These are phyloP conservation scores for Drosophila dunni DNA, from an alignment of 1,140 invertebrate genomes.

Conservation along the genomic window DNA sequence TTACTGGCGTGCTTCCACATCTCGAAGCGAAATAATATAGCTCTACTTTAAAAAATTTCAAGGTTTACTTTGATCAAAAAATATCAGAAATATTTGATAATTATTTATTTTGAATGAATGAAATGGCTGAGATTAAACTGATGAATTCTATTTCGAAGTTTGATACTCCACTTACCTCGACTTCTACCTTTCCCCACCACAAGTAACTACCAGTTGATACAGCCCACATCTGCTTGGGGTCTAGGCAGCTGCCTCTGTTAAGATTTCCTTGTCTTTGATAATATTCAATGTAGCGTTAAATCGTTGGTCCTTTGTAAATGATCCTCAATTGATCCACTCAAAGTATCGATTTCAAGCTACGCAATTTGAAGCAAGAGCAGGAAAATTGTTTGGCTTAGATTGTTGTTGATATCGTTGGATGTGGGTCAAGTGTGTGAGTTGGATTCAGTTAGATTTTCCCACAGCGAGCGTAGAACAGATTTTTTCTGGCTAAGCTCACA, in stretches of 20 bases:
- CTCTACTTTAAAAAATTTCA: background rate
- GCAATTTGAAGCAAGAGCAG: slow-evolving; percentile 44
- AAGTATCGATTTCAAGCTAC: slow-evolving; percentile 62
- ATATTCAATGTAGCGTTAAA: slow-evolving; percentile 72
- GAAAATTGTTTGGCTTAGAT: slow-evolving; percentile 24
- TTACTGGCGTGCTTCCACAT: background rate
- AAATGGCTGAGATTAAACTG: too few species aligned
- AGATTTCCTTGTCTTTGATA: slow-evolving; percentile 36
- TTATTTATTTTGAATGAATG: too few species aligned
- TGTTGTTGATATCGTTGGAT: slow-evolving; percentile 47
- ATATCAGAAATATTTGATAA: too few species aligned
- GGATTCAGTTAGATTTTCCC: slow-evolving; percentile 24
- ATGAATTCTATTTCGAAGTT: too few species aligned
- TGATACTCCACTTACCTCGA: too few species aligned
- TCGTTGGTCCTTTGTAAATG: slow-evolving; percentile 31
- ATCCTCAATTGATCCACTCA: slow-evolving; percentile 40
- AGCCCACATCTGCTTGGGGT: slow-evolving; percentile 52
- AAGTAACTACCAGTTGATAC: slow-evolving; percentile 44
- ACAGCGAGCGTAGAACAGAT: slow-evolving; percentile 25
- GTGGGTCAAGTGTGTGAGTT: slow-evolving; percentile 66
- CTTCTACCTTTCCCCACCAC: slow-evolving; percentile 4
- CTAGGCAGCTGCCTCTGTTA: slow-evolving; percentile 47
- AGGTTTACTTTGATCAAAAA: background rate
- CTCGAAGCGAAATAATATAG: background rate
- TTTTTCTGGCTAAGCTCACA: slow-evolving; percentile 57